A percentile compares a stretch with the other conserved stretches of the same genome.
phyloP scores from a whole-genome alignment of 2,888 invertebrate species.

The Campoplex capitator region DNA sequence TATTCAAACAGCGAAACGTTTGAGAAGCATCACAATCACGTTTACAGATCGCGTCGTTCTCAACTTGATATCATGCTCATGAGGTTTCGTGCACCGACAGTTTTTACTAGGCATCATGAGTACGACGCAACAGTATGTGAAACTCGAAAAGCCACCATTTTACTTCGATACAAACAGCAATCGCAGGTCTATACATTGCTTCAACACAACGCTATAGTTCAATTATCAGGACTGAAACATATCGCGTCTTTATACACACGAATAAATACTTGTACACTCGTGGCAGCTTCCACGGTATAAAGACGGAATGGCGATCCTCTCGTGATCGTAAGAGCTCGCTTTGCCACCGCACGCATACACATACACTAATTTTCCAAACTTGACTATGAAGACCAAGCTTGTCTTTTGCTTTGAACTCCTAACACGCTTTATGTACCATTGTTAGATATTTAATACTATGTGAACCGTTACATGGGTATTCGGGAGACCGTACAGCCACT shows the following conservation, averaged over 20 bases:
- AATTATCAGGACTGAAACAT: slow-evolving; percentile 32
- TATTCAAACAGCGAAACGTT: slow-evolving; percentile 3
- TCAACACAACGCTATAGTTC: slow-evolving; percentile 23
- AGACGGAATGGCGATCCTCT: slow-evolving; percentile 25
- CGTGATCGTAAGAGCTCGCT: slow-evolving; percentile 3
- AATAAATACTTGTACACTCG: not conserved
- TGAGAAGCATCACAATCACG: slow-evolving; percentile 3
- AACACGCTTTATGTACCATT: slow-evolving; percentile 53
- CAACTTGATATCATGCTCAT: slow-evolving; percentile 17
- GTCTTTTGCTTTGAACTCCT: slow-evolving; percentile 18
- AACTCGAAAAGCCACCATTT: slow-evolving; percentile 22
- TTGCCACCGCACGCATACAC: not conserved
- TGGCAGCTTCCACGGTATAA: slow-evolving; percentile 2
- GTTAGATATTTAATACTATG: slow-evolving; percentile 60
- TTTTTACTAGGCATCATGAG: slow-evolving; percentile 13
- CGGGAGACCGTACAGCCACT: slow-evolving; percentile 30
- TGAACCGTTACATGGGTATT: slow-evolving; percentile 66
- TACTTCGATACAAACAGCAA: slow-evolving; percentile 46
- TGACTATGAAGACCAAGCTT: not conserved
- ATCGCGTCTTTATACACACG: not conserved
- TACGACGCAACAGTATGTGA: not conserved
- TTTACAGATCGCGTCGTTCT: slow-evolving; percentile 6
- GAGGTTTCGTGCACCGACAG: slow-evolving; percentile 4
- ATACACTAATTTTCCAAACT: slow-evolving; percentile 11
- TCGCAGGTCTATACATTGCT: slow-evolving; percentile 44